A percentile compares a stretch with the other conserved stretches of the same genome.
phyloP scores from a whole-genome alignment of 2,113 vertebrate genomes.

The Hydrolagus affinis region DNA sequence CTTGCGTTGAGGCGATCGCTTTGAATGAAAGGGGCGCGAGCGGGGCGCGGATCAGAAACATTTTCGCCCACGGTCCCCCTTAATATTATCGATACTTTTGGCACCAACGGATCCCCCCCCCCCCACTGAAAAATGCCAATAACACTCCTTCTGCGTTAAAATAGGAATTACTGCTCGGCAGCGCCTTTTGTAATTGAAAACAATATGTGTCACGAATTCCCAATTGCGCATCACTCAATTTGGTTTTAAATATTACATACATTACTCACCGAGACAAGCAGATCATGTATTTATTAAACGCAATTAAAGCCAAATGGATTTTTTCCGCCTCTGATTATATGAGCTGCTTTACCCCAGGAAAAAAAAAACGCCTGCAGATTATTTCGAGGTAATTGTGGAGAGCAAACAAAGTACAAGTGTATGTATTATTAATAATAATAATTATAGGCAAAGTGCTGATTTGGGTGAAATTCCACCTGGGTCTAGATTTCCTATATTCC shows the following conservation, averaged over 20 bases:
- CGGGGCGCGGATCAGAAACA: neutral
- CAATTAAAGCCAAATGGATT: neutral
- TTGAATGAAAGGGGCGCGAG: neutral
- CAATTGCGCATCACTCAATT: slow-evolving; percentile 19
- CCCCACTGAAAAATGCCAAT: slow-evolving; percentile 2
- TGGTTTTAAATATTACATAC: neutral
- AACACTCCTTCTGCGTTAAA: neutral
- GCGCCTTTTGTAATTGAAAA: slow-evolving; percentile 7
- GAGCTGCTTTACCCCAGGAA: neutral
- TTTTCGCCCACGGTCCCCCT: neutral
- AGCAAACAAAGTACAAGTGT: too few relatives aligned
- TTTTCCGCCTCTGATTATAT: neutral
- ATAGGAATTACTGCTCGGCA: neutral
- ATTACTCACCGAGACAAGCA: neutral
- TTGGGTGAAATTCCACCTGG: too few relatives aligned
- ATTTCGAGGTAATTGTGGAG: neutral
- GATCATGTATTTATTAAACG: slow-evolving; percentile 1
- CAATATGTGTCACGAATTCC: neutral
- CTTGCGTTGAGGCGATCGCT: neutral
- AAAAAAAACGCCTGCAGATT: neutral
- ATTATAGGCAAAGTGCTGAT: too few relatives aligned
- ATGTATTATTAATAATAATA: too few relatives aligned
- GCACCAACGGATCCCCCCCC: neutral
- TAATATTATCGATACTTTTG: neutral
- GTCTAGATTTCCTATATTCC: too few relatives aligned